Evolutionary conservation across 2,113 vertebrate genomes (phyloP).

Genomic region (Donacobius atricapilla): DNA sequence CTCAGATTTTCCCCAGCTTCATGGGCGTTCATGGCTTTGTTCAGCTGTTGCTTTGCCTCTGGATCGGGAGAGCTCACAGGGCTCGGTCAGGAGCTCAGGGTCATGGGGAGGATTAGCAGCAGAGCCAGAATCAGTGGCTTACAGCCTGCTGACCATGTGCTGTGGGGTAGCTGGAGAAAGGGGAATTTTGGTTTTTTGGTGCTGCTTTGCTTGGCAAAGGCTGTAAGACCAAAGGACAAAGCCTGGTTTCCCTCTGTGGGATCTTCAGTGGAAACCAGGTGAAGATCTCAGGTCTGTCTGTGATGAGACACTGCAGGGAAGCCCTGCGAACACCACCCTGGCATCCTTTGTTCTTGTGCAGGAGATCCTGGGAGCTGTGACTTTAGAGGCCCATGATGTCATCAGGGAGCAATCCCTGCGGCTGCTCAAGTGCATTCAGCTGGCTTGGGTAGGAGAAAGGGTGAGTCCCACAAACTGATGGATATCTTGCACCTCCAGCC

Average conservation of each 20-base stretch:
- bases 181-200: neutral
- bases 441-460: neutral
- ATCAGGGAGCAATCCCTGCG: neutral
- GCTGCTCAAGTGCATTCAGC: rapidly evolving
- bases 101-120: neutral
- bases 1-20: neutral
- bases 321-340: neutral
- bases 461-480: neutral
- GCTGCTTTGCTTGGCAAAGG: neutral
- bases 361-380: neutral
- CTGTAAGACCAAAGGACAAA: neutral
- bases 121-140: neutral
- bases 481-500: neutral
- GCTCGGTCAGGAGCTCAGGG: rapidly evolving
- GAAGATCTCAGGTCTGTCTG: neutral
- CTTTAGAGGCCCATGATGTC: neutral
- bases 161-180: neutral
- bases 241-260: neutral
- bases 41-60: neutral
- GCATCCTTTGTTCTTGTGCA: rapidly evolving
- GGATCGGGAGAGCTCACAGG: rapidly evolving
- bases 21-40: neutral
- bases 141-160: rapidly evolving
- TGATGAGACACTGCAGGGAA: neutral
- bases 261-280: neutral